These are phyloP conservation scores for Idaea aversata DNA, from an alignment of 2,888 invertebrate genomes.

Conservation along the genomic window DNA sequence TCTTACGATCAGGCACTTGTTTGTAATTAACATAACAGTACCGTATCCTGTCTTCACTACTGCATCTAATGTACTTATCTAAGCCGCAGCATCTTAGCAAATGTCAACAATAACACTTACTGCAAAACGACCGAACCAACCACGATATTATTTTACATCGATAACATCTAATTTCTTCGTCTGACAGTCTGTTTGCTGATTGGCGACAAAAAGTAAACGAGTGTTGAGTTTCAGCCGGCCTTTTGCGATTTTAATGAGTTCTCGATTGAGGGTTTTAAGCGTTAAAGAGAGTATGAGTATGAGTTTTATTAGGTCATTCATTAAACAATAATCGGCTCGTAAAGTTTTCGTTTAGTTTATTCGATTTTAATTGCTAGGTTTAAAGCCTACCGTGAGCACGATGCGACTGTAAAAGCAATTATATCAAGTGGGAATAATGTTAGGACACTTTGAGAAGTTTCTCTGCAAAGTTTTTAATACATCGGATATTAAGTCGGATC, in stretches of 20 bases:
- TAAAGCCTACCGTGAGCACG: background rate
- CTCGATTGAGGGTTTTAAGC: conserved; percentile 16
- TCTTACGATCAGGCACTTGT: background rate
- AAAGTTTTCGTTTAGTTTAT: background rate
- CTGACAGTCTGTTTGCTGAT: conserved; percentile 8
- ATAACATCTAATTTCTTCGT: conserved; percentile 43
- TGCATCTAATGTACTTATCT: background rate
- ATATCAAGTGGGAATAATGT: too few relatives aligned
- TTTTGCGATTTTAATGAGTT: conserved; percentile 39
- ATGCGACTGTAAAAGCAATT: background rate
- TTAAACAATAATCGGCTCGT: background rate
- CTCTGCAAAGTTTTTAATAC: too few relatives aligned
- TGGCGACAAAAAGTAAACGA: conserved; percentile 36
- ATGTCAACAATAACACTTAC: background rate
- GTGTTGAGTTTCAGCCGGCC: conserved; percentile 38
- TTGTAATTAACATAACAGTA: background rate
- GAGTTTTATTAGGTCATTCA: background rate
- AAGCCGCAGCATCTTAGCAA: background rate
- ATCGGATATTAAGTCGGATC: too few relatives aligned
- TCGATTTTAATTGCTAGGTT: background rate
- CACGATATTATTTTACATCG: conserved; percentile 35
- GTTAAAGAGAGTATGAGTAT: background rate
- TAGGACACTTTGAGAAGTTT: too few relatives aligned
- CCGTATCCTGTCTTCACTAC: background rate
- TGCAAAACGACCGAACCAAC: background rate